Evolutionary conservation across 2,113 vertebrate genomes (phyloP).

Genomic region (Trachemys scripta): DNA sequence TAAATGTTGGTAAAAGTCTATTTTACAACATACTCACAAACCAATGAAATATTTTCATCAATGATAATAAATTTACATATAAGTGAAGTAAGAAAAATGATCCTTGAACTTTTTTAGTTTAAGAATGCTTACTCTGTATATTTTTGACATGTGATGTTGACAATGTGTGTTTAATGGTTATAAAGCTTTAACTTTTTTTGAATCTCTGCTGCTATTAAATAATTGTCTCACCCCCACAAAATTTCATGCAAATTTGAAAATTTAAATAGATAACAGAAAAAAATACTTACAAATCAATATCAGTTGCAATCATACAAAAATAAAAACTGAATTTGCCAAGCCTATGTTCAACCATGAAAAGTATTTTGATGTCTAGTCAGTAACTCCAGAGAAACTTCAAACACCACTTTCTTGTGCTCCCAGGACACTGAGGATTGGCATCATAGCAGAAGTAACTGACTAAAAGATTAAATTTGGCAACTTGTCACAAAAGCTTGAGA

Average conservation of each 20-base stretch:
- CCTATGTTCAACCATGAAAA: neutral
- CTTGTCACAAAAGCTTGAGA: neutral
- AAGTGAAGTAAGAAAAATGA: neutral
- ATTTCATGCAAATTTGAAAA: too few species aligned
- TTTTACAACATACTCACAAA: neutral
- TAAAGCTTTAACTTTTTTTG: too few species aligned
- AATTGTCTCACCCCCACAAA: too few species aligned
- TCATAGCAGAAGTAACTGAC: neutral
- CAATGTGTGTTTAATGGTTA: too few species aligned
- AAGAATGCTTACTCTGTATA: neutral
- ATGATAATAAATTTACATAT: neutral
- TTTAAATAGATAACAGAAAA: too few species aligned
- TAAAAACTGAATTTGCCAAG: too few species aligned
- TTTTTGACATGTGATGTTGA: too few species aligned
- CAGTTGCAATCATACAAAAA: too few species aligned
- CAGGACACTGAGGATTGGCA: neutral
- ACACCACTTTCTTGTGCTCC: neutral
- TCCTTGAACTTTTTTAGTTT: neutral
- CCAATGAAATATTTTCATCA: neutral
- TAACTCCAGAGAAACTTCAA: neutral
- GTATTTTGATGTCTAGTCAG: neutral
- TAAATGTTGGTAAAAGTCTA: neutral
- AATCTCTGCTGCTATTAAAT: too few species aligned
- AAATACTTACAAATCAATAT: too few species aligned
- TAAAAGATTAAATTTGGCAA: neutral